Conservation (phyloP, 2,797 vertebrate species). For the Neomorphus geoffroyi region DNA sequence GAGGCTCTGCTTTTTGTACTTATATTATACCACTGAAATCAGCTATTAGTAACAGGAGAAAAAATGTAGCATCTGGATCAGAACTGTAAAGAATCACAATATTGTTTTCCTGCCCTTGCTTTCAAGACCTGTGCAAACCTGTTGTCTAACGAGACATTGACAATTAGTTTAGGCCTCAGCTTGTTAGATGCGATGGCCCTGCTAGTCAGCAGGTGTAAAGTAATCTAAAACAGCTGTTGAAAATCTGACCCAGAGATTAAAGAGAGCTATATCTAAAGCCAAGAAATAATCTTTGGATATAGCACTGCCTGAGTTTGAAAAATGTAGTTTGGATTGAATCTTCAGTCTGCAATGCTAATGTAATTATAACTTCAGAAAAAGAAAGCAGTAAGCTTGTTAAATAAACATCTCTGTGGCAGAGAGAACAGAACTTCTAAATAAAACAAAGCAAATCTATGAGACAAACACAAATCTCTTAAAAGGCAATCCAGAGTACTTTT, state of each 20-base stretch:
- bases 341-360: not conserved
- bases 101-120: not conserved
- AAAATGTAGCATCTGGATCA: not conserved
- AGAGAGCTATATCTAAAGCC: not conserved
- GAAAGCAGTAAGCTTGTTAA: not conserved
- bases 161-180: slow-evolving; percentile 29
- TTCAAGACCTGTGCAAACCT: not conserved
- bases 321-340: not conserved
- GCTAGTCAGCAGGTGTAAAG: not conserved
- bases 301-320: not conserved
- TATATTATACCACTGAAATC: not conserved
- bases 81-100: not conserved
- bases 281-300: not conserved
- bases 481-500: not conserved
- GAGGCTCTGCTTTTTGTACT: not conserved
- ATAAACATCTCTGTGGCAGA: not conserved
- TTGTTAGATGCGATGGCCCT: not conserved
- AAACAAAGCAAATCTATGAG: not conserved
- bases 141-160: not conserved
- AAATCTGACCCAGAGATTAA: not conserved
- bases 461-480: not conserved
- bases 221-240: not conserved
- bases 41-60: not conserved
- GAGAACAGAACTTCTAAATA: not conserved
- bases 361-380: not conserved